Base-by-base conservation (phyloP, 2,797 vertebrate species). In the Limosa lapponica region DNA sequence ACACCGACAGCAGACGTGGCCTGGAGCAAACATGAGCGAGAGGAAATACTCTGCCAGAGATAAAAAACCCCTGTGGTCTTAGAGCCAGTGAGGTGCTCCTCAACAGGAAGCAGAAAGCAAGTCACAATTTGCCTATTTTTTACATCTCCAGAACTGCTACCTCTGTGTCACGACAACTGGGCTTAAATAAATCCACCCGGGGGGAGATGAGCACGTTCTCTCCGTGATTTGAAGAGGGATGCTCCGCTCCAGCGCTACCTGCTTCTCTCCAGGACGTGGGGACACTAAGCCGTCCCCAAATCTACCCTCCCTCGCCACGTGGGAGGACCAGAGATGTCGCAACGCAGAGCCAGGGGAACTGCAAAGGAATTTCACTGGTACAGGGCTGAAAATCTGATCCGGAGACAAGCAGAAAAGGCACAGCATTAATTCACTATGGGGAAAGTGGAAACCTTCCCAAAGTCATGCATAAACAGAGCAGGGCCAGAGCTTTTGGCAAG, bases 401-500 rank as follows among this genome's bases (percentile, higher is more conserved):
- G 0, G n/a, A 89, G 58, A 39, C 17, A 55, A 48, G 70, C 70
- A 90, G 73, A 72, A 80, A 69, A 78, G 69, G 59, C 61, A 52
- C 41, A 64, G 90, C 57, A 74, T 32, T n/a, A 67, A 69, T 67
- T 66, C 55, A 24, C 54, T n/a, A 51, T 8, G 49, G 65, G 59
- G 65, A 62, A 69, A 87, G 67, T 2, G 25, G 91, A 83, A 94
- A 91, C 67, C 82, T 74, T 82, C 89, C 90, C 72, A 44, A 87
- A 91, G 91, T 34, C 69, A 39, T 8, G 61, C 64, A 74, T 8
- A 85, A 93, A 82, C 0, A 0, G 52, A 91, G 77, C 69, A 80
- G 73, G 72, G 90, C 54, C 86, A 85, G 78, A 82, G 74, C 79
- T 89, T 85, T 48, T 96, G 94, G 95, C 89, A 92, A 87, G 57